Conservation (phyloP, 1,140 invertebrate species). For the Cyclina sinensis region DNA sequence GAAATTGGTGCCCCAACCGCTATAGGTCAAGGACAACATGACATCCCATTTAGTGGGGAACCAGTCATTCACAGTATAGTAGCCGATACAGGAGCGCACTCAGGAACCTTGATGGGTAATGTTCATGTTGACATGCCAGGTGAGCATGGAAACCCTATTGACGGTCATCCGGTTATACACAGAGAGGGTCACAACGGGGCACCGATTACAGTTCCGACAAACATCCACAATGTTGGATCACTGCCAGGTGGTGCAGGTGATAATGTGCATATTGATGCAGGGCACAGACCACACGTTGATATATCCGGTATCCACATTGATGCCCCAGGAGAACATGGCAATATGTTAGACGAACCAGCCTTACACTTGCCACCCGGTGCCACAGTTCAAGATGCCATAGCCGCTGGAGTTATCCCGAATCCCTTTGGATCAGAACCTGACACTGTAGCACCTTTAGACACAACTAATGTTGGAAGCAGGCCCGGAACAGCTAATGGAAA, state of each 20-base stretch:
- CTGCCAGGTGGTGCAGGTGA: too few relatives aligned
- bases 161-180: background rate
- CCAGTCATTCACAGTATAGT: background rate
- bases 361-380: conserved; percentile 37
- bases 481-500: background rate
- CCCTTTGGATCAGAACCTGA: background rate
- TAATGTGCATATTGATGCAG: background rate
- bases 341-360: conserved; percentile 2
- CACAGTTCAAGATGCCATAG: conserved; percentile 5
- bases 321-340: conserved; percentile 16
- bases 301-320: conserved; percentile 29
- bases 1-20: too few relatives aligned
- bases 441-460: background rate
- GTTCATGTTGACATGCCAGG: conserved; percentile 51
- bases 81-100: background rate
- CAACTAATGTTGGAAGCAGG: background rate
- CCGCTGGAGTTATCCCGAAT: background rate
- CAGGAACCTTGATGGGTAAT: background rate
- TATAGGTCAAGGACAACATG: conserved; percentile 10
- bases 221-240: too few relatives aligned
- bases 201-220: too few relatives aligned
- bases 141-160: background rate
- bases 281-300: background rate
- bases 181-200: background rate
- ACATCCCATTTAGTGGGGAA: background rate